Evolutionary conservation across 2,888 invertebrate genomes (phyloP).

Genomic region (Scaptodrosophila latifasciaeformis): DNA sequence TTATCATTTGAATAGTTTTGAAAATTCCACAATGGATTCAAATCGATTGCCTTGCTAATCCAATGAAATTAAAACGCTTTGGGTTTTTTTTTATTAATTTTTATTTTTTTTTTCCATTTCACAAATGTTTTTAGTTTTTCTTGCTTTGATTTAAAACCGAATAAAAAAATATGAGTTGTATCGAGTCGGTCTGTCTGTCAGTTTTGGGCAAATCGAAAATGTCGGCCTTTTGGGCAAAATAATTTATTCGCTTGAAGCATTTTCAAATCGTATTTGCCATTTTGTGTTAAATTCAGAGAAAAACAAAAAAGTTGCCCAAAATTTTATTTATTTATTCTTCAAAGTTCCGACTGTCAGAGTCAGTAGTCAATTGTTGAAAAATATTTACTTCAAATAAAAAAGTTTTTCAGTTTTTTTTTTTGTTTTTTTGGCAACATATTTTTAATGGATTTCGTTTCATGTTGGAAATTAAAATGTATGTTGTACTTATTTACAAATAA

Average conservation of each 20-base stretch:
- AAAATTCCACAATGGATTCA: too few species aligned
- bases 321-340: too few species aligned
- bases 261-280: too few species aligned
- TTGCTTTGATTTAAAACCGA: constrained; percentile 41
- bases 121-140: constrained; percentile 25
- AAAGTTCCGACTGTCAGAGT: not conserved
- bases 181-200: constrained; percentile 18
- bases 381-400: constrained; percentile 21
- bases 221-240: not conserved
- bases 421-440: constrained; percentile 56
- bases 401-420: constrained; percentile 11
- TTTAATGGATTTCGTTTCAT: constrained; percentile 53
- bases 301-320: too few species aligned
- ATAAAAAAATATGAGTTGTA: constrained; percentile 47
- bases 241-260: too few species aligned
- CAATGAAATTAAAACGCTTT: too few species aligned
- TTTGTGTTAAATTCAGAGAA: too few species aligned
- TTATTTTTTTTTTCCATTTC: constrained; percentile 21
- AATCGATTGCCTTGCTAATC: too few species aligned
- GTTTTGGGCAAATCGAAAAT: constrained; percentile 5
- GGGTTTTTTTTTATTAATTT: constrained; percentile 5
- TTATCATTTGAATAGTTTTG: too few species aligned
- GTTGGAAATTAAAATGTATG: constrained; percentile 53
- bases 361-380: constrained; percentile 2
- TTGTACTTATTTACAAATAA: constrained; percentile 65